Conservation (phyloP, 1,140 invertebrate genomes). For the Saccostrea glomerata region DNA sequence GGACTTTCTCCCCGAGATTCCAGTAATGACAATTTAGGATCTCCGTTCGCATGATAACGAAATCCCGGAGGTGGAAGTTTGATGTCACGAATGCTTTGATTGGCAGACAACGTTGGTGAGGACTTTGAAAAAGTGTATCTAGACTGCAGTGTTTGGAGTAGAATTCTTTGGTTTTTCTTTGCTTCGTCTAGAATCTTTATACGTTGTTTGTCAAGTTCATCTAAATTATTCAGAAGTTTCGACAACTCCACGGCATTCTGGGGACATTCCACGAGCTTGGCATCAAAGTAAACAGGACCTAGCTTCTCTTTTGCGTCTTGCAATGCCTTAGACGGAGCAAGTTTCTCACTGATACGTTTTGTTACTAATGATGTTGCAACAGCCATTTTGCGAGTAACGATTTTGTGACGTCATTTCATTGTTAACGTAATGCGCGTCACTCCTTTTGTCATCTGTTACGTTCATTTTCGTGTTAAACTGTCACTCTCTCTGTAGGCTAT, state of each 20-base stretch:
- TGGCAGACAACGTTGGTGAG: background rate
- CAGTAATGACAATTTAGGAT: slow-evolving; percentile 43
- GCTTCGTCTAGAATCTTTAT: slow-evolving; percentile 43
- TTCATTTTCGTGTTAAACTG: background rate
- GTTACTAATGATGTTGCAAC: background rate
- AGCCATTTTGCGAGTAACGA: background rate
- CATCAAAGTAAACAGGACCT: slow-evolving; percentile 54
- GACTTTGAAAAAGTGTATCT: slow-evolving; percentile 40
- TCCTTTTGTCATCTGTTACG: background rate
- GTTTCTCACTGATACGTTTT: slow-evolving; percentile 16
- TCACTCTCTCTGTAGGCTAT: background rate
- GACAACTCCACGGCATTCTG: slow-evolving; percentile 60
- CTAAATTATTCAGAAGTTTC: slow-evolving; percentile 51
- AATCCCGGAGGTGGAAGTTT: slow-evolving; percentile 58
- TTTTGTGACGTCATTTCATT: slow-evolving; percentile 36
- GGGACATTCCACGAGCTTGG: slow-evolving; percentile 59
- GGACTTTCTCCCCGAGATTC: background rate
- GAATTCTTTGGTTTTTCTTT: slow-evolving; percentile 48
- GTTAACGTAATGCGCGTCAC: slow-evolving; percentile 10
- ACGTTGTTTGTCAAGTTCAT: slow-evolving; percentile 53
- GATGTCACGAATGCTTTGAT: slow-evolving; percentile 27
- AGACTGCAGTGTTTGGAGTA: slow-evolving; percentile 47
- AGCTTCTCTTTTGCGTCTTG: slow-evolving; percentile 56
- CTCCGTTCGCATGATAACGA: slow-evolving; percentile 56
- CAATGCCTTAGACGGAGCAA: slow-evolving; percentile 55